Conservation (phyloP, 2,113 vertebrate species). For the Thermophis baileyi region DNA sequence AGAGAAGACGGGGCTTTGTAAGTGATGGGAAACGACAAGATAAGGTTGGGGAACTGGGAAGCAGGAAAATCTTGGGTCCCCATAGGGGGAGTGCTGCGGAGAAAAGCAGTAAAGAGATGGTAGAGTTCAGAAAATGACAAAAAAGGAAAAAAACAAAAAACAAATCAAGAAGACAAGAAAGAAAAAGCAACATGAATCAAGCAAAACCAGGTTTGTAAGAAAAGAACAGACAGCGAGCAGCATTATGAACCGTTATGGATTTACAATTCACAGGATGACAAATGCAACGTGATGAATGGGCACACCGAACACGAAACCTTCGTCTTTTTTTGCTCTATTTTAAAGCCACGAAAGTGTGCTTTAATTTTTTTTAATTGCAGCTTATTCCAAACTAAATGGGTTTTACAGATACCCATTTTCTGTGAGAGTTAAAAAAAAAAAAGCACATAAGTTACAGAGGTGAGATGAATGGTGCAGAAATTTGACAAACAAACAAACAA, state of each 20-base stretch:
- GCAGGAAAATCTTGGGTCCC: conserved; percentile 85
- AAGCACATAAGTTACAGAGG: neutral
- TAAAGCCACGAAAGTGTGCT: neutral
- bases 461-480: neutral
- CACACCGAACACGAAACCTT: conserved; percentile 26
- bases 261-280: conserved; percentile 51
- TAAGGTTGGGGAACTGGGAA: conserved; percentile 87
- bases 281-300: conserved; percentile 25
- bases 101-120: conserved; percentile 75
- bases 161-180: conserved; percentile 56
- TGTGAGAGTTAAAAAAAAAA: neutral
- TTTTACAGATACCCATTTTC: neutral
- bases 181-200: conserved; percentile 66
- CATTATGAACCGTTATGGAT: conserved; percentile 20
- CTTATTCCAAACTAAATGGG: neutral
- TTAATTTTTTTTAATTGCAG: neutral
- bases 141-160: conserved; percentile 67
- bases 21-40: conserved; percentile 79
- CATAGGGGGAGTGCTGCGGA: conserved; percentile 77
- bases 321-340: neutral
- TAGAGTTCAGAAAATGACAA: conserved; percentile 71
- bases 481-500: neutral
- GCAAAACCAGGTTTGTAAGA: conserved; percentile 48
- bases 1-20: conserved; percentile 78
- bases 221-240: conserved; percentile 47